Evolutionary conservation across 2,113 vertebrate species (phyloP).

Genomic region (Boulengerochromis microlepis): DNA sequence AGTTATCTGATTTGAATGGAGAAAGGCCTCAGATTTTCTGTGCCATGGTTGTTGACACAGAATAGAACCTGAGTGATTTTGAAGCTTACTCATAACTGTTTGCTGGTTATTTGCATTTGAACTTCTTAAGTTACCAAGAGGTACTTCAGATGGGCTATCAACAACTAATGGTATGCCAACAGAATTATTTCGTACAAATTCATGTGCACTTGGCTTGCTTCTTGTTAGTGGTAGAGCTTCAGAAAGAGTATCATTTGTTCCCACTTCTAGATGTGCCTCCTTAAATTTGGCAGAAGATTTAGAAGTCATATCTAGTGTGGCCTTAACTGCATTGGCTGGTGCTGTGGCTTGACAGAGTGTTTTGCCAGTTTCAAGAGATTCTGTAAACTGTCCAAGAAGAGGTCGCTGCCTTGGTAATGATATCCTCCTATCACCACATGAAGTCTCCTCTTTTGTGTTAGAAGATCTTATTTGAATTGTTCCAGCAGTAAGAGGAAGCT

Average conservation of each 20-base stretch:
- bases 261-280: background rate
- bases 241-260: background rate
- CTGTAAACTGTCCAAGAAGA: background rate
- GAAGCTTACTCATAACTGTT: background rate
- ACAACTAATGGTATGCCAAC: conserved; percentile 50
- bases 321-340: conserved; percentile 32
- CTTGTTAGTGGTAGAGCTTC: conserved; percentile 36
- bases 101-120: background rate
- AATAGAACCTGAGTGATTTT: background rate
- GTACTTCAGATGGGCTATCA: background rate
- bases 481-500: background rate
- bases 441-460: background rate
- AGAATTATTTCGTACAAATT: conserved; percentile 28
- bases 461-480: background rate
- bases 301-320: conserved; percentile 45
- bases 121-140: background rate
- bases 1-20: background rate
- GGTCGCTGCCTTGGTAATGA: background rate
- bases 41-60: background rate
- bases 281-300: background rate
- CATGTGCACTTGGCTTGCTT: conserved; percentile 17
- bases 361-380: background rate
- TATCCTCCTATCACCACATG: background rate
- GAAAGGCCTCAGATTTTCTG: background rate
- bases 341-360: conserved; percentile 6